Percentiles rank a stretch among this genome's conserved stretches.
These are phyloP conservation scores for Leptopilina myrica DNA, from an alignment of 2,888 invertebrate genomes.

Conservation along the genomic window DNA sequence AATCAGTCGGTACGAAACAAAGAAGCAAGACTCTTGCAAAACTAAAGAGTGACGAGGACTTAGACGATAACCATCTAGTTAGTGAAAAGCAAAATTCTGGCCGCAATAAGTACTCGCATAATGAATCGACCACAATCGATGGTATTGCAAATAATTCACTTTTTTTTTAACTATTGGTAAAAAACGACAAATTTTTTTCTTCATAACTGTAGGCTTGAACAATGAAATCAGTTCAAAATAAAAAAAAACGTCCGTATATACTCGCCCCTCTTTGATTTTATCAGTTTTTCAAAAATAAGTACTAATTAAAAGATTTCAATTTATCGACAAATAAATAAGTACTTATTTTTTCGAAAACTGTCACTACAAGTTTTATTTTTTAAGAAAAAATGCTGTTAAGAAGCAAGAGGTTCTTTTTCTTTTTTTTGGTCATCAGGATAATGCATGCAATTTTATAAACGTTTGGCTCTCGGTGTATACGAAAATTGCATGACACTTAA, in stretches of 20 bases:
- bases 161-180: conserved; percentile 47
- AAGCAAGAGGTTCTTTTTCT: no score
- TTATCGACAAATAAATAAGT: not conserved
- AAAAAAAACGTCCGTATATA: conserved; percentile 53
- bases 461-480: not conserved
- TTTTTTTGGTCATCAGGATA: not conserved
- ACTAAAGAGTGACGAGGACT: conserved; percentile 76
- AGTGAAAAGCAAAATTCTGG: conserved; percentile 69
- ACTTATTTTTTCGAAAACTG: not conserved
- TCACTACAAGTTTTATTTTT: conserved; percentile 24
- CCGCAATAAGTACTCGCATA: conserved; percentile 68
- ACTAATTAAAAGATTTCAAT: not conserved
- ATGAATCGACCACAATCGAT: conserved; percentile 73
- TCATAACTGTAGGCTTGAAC: conserved; percentile 65
- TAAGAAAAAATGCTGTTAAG: no score
- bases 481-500: conserved; percentile 36
- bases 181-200: conserved; percentile 51
- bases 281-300: conserved; percentile 55
- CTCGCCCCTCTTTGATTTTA: conserved; percentile 65
- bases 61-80: conserved; percentile 72
- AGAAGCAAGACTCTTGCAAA: conserved; percentile 72
- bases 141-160: conserved; percentile 66
- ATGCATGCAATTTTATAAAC: conserved; percentile 19
- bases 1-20: conserved; percentile 76
- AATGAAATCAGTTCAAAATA: conserved; percentile 71